Conservation (phyloP, 2,113 vertebrate genomes). For the Dunckerocampus dactyliophorus region DNA sequence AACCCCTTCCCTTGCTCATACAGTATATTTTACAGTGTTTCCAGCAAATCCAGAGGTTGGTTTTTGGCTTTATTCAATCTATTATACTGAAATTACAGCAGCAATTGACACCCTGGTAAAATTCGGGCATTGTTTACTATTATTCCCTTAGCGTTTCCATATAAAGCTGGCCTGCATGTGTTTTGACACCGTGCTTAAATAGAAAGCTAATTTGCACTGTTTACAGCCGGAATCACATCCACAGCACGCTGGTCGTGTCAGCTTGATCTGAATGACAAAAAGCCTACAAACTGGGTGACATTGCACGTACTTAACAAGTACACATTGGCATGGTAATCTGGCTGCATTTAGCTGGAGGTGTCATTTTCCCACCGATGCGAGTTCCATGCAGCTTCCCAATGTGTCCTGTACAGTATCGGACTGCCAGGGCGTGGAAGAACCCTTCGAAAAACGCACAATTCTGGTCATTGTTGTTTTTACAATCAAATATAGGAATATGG, state of each 20-base stretch:
- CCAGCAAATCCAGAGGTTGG: neutral
- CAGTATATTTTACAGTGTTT: neutral
- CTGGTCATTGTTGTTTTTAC: no score
- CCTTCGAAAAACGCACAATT: neutral
- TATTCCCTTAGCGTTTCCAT: conserved; percentile 5
- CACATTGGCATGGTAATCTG: conserved; percentile 73
- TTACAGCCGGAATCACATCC: conserved; percentile 42
- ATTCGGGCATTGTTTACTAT: conserved; percentile 15
- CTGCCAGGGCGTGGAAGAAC: neutral
- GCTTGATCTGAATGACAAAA: conserved; percentile 71
- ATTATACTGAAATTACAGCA: conserved; percentile 1
- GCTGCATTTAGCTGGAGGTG: conserved; percentile 66
- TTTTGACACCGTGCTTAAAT: conserved; percentile 40
- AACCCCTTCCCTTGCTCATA: neutral
- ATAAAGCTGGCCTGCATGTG: conserved; percentile 17
- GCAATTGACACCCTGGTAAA: neutral
- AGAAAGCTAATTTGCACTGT: conserved; percentile 44
- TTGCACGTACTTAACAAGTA: conserved; percentile 68
- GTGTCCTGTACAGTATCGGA: neutral
- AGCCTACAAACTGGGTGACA: conserved; percentile 68
- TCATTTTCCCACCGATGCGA: conserved; percentile 63
- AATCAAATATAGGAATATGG: no score
- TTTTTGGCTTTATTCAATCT: neutral
- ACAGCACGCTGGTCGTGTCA: conserved; percentile 19
- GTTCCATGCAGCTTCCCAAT: conserved; percentile 10